Percentiles rank a stretch among this genome's conserved stretches.
Conservation (phyloP, 2,113 vertebrate species). For the Scomber scombrus region DNA sequence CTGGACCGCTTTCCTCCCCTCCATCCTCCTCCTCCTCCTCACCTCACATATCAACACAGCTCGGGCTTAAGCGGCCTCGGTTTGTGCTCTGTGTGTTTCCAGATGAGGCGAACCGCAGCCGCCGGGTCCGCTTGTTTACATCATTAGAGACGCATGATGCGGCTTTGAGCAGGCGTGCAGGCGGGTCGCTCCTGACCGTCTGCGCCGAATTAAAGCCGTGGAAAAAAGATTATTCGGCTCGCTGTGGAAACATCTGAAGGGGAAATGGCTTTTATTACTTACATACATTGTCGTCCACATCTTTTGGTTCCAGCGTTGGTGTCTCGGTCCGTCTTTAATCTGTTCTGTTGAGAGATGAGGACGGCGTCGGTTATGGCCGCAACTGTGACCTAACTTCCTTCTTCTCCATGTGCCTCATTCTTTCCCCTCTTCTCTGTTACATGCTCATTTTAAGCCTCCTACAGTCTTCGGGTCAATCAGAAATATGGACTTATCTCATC, state of each 20-base stretch:
- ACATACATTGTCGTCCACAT: neutral
- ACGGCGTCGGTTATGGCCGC: neutral
- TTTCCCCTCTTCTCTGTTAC: too few relatives aligned
- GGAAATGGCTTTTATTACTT: neutral
- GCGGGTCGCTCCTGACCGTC: neutral
- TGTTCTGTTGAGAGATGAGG: constrained; percentile 1
- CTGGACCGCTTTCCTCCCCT: neutral
- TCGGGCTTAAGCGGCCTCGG: neutral
- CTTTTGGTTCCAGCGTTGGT: neutral
- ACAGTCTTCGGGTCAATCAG: too few relatives aligned
- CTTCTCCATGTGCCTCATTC: too few relatives aligned
- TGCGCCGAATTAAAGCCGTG: neutral
- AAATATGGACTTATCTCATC: too few relatives aligned
- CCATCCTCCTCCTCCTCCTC: neutral
- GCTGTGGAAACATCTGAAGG: constrained; percentile 3
- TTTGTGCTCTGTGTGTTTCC: constrained; percentile 18
- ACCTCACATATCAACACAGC: constrained; percentile 12
- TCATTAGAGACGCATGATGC: constrained; percentile 10
- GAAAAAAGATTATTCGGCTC: constrained; percentile 2
- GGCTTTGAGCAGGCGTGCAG: neutral
- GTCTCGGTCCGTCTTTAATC: constrained; percentile 31
- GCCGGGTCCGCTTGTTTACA: constrained; percentile 26
- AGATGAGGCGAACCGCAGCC: constrained; percentile 32
- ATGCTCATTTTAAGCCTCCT: too few relatives aligned
- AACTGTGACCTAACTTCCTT: too few relatives aligned